These are phyloP conservation scores for Ophioninae sp. DNA, from an alignment of 2,888 invertebrate genomes.

Conservation along the genomic window DNA sequence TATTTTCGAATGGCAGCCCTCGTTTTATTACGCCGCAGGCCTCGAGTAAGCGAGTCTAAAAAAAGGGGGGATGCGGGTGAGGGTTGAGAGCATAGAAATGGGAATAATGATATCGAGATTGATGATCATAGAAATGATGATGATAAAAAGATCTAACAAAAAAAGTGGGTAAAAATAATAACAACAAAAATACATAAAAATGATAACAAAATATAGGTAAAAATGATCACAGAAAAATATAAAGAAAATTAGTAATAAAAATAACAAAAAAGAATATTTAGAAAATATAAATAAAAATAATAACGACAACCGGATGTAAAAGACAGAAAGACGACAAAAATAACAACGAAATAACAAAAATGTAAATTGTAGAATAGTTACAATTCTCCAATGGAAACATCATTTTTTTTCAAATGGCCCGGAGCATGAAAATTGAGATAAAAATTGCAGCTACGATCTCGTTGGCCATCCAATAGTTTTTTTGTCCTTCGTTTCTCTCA, in stretches of 20 bases:
- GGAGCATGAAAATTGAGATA: background rate
- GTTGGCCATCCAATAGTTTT: background rate
- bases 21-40: constrained; percentile 3
- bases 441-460: background rate
- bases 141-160: constrained; percentile 23
- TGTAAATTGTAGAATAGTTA: no score
- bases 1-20: constrained; percentile 39
- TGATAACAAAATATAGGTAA: no score
- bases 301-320: no score
- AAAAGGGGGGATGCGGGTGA: background rate
- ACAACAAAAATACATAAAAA: no score
- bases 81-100: background rate
- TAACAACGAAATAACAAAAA: no score
- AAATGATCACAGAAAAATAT: no score
- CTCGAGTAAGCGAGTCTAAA: constrained; percentile 15
- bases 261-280: no score
- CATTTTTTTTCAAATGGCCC: no score
- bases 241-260: no score
- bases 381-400: no score
- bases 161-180: constrained; percentile 3
- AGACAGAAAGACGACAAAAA: no score
- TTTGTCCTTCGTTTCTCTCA: background rate
- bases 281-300: no score
- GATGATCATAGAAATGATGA: constrained; percentile 15
- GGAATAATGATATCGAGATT: constrained; percentile 34